Evolutionary conservation across 2,888 invertebrate species (phyloP), one percentile per base, ranked within the genome.

Genomic region (Bombyx huttoni): DNA sequence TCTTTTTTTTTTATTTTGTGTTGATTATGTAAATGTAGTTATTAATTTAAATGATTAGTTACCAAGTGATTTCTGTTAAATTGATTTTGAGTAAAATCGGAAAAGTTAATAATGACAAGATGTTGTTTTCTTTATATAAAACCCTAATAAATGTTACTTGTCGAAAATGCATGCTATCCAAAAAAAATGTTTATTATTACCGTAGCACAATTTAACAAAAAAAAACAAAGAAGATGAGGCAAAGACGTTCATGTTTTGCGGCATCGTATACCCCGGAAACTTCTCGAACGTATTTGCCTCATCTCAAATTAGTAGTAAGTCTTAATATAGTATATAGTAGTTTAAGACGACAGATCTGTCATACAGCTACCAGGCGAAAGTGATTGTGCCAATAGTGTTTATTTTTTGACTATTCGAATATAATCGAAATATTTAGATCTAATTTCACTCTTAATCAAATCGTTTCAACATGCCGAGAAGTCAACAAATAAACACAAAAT

Each of bases 21-120:
- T 80, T 81, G 75, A 78, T 73, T 74, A 81, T 86, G 72, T 84
- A 78, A 81, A 79, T 78, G 77, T 48, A 77, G 78, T 75, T 78
- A 71, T 80, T 85, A 81, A 81, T 82, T 85, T 84, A 83, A 40
- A 85, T 68, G 58, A 75, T 80, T 71, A 87, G 86, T 87, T 87
- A 88, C 85, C 86, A 84, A 73, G 78, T 68, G 66, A 77, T 71
- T 81, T 87, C 78, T 87, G 85, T 88, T 86, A 73, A 65, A 77
- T 76, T 82, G 72, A 78, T 72, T 40, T 82, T 83, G 82, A 88
- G 87, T 88, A 88, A 88, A 87, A 73, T 75, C 70, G 75, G 76
- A 78, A 73, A 69, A 78, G 76, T 79, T 78, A 79, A 78, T 78
- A 78, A 75, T 62, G 71, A 81, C 75, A 68, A 78, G 72, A 72